Percentiles rank a stretch among this genome's conserved stretches.
Conservation (phyloP, 2,113 vertebrate genomes). For the Campylorhamphus procurvoides region DNA sequence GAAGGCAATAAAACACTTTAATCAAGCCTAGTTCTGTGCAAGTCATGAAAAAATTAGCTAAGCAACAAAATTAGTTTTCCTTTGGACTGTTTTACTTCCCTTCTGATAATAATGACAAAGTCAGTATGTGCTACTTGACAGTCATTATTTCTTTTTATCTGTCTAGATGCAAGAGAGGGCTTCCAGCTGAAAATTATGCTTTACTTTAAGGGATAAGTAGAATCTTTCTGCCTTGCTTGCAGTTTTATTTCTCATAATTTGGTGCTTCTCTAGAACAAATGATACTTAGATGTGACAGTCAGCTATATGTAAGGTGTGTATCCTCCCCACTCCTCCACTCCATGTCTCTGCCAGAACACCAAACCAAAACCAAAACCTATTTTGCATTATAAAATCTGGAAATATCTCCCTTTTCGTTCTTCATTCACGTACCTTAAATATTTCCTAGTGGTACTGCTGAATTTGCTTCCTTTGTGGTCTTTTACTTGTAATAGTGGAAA, state of each 20-base stretch:
- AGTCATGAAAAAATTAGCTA: not conserved
- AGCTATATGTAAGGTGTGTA: no score
- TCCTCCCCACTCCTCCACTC: rapidly evolving
- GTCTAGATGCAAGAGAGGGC: not conserved
- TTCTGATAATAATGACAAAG: not conserved
- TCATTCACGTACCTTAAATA: not conserved
- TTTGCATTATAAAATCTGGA: not conserved
- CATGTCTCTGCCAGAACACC: not conserved
- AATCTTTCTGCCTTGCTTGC: not conserved
- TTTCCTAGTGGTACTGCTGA: not conserved
- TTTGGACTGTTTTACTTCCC: not conserved
- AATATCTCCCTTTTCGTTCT: not conserved
- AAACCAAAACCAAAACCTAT: not conserved
- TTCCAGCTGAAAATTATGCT: not conserved
- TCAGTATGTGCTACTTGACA: not conserved
- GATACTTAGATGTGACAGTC: not conserved
- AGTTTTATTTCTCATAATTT: not conserved
- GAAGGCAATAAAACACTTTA: not conserved
- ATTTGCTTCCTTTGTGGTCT: not conserved
- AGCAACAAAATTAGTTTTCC: not conserved
- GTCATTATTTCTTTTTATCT: not conserved
- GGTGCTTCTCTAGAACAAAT: not conserved
- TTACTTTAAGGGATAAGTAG: not conserved
- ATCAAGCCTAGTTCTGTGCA: not conserved
- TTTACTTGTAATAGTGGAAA: not conserved